phyloP scores from a whole-genome alignment of 2,888 invertebrate species.

The Bembecia ichneumoniformis region DNA sequence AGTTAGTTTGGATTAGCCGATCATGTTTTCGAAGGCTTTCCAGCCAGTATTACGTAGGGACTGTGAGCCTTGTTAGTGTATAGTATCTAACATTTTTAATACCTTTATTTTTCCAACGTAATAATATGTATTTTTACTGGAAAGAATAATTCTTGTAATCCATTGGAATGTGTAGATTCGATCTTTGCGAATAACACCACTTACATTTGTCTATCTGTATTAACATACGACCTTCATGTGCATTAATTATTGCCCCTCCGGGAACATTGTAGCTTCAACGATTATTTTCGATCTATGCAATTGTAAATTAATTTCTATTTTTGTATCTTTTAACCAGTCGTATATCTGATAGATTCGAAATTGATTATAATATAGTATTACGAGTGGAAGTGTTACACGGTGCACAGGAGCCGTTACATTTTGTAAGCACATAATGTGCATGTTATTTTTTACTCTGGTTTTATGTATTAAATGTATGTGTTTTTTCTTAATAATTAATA shows the following conservation, averaged over 20 bases:
- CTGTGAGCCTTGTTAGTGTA: conserved; percentile 40
- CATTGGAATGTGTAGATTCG: not conserved
- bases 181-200: not conserved
- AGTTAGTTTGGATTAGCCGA: conserved; percentile 36
- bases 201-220: not conserved
- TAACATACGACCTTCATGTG: not conserved
- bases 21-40: conserved; percentile 31
- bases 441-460: conserved; percentile 33
- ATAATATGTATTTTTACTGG: not conserved
- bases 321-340: conserved; percentile 14
- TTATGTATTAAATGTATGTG: conserved; percentile 47
- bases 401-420: conserved; percentile 27
- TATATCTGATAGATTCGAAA: conserved; percentile 67
- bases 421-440: conserved; percentile 54
- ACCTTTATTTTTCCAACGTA: not conserved
- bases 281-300: not conserved
- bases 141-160: not conserved
- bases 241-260: not conserved
- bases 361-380: conserved; percentile 51
- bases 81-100: not conserved
- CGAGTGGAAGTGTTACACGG: conserved; percentile 37
- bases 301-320: too few relatives aligned
- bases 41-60: conserved; percentile 60
- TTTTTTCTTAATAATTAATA: conserved; percentile 1
- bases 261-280: not conserved